These are phyloP conservation scores for Tetragonisca angustula DNA, from an alignment of 2,888 invertebrate genomes.

Conservation along the genomic window DNA sequence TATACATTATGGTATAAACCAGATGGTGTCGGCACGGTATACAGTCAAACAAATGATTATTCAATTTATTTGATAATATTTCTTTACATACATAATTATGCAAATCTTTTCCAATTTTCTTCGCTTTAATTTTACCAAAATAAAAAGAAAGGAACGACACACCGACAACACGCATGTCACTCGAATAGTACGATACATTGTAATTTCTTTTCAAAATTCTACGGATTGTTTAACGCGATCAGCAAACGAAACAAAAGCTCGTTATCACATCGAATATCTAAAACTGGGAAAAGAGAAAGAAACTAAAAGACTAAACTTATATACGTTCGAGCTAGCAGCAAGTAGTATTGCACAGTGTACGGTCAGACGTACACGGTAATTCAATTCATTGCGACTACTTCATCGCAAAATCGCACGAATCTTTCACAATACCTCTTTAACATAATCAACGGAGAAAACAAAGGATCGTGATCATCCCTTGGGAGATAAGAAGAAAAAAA, in stretches of 20 bases:
- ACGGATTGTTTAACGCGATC: neutral
- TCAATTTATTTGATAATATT: too few species aligned
- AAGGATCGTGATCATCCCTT: slow-evolving; percentile 6
- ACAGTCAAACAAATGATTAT: too few species aligned
- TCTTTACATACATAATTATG: too few species aligned
- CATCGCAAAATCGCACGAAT: neutral
- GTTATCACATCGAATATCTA: neutral
- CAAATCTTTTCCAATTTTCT: too few species aligned
- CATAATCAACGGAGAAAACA: slow-evolving; percentile 6
- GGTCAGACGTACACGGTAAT: neutral
- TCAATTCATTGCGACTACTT: neutral
- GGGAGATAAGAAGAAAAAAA: neutral
- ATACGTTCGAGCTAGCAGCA: neutral
- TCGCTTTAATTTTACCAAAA: too few species aligned
- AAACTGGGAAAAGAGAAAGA: neutral
- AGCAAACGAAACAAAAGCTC: neutral
- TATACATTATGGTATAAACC: too few species aligned
- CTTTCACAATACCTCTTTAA: neutral
- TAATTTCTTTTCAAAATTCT: neutral
- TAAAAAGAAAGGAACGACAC: neutral
- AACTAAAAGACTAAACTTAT: neutral
- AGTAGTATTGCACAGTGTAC: neutral
- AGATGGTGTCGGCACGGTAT: too few species aligned
- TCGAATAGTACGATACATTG: neutral
- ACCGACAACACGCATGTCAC: neutral